These are phyloP conservation scores for Daboia siamensis DNA, from an alignment of 2,113 vertebrate species.

Conservation along the genomic window DNA sequence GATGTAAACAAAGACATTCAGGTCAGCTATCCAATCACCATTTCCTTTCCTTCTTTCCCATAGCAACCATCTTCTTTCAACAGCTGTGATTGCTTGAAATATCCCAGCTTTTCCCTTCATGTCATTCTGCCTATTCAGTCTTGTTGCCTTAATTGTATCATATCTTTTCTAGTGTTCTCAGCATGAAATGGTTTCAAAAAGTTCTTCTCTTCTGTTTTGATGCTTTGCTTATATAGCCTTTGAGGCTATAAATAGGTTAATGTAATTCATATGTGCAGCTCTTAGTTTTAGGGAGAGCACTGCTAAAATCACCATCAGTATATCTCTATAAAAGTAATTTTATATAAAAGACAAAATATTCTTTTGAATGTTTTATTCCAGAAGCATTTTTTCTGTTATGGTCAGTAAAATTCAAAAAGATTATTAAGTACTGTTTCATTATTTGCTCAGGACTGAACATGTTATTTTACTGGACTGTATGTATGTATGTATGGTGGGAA, in stretches of 20 bases:
- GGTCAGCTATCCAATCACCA: neutral
- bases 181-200: neutral
- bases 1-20: neutral
- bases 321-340: neutral
- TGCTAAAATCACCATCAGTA: neutral
- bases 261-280: neutral
- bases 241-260: constrained; percentile 7
- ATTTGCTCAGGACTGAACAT: neutral
- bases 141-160: constrained; percentile 1
- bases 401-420: neutral
- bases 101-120: neutral
- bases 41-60: constrained; percentile 2
- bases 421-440: neutral
- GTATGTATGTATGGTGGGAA: too few species aligned
- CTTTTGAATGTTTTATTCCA: neutral
- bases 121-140: neutral
- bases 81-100: neutral
- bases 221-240: constrained; percentile 1
- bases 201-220: neutral
- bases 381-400: neutral
- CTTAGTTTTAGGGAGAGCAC: neutral
- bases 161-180: neutral
- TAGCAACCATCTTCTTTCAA: constrained; percentile 12
- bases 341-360: neutral
- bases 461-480: neutral